These are phyloP conservation scores for Centroberyx gerrardi DNA, from an alignment of 2,797 vertebrate species.

Conservation along the genomic window DNA sequence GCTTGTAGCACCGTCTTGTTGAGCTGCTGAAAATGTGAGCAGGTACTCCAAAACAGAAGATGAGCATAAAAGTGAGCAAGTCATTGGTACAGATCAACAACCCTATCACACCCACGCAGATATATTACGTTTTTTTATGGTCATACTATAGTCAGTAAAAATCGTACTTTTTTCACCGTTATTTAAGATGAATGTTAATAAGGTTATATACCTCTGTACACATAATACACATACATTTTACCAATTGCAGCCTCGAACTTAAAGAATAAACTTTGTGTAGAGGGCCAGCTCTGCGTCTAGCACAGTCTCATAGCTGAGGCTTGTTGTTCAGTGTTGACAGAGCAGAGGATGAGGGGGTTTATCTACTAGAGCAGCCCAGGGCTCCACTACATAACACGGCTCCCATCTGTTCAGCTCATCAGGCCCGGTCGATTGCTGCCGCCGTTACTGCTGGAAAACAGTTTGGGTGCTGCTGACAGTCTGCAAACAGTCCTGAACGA, in stretches of 20 bases:
- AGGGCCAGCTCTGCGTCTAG: neutral
- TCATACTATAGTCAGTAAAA: too few species aligned
- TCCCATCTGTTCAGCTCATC: constrained; percentile 78
- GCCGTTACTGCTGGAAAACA: constrained; percentile 62
- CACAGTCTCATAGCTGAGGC: constrained; percentile 6
- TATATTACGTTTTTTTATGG: too few species aligned
- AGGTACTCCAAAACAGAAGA: too few species aligned
- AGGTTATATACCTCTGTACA: neutral
- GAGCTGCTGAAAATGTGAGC: too few species aligned
- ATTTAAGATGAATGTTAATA: too few species aligned
- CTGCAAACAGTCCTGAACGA: constrained; percentile 62
- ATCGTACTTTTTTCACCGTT: too few species aligned
- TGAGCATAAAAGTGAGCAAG: too few species aligned
- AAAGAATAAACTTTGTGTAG: neutral
- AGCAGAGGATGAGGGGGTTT: constrained; percentile 33
- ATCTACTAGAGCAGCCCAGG: constrained; percentile 29
- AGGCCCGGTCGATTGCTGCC: constrained; percentile 31
- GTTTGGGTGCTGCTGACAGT: constrained; percentile 53
- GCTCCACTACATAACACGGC: constrained; percentile 26
- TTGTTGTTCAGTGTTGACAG: constrained; percentile 33
- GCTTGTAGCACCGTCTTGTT: too few species aligned
- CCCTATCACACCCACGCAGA: too few species aligned
- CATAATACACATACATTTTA: neutral
- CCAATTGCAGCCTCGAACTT: too few species aligned
- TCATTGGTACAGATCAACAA: too few species aligned